Conservation (phyloP, 92 coral and sea anemone genomes). For the Paramuricea clavata region DNA sequence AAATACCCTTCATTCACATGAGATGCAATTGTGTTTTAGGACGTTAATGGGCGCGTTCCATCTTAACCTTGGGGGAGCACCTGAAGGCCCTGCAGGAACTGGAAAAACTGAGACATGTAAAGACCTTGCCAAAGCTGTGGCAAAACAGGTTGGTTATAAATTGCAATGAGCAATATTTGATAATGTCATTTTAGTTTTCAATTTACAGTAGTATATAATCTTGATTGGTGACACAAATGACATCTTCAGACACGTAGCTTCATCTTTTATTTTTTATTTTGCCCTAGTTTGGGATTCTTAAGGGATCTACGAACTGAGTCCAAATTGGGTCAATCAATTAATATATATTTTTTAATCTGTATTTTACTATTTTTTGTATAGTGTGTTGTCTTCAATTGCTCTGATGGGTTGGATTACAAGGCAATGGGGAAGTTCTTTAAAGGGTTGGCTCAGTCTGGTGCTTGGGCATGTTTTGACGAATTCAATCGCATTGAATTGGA, state of each 20-base stretch:
- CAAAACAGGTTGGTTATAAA: conserved; percentile 83
- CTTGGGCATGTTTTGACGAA: conserved; percentile 99
- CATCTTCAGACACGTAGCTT: no score
- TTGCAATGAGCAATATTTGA: no score
- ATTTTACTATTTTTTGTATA: conserved; percentile 13
- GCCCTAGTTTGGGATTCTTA: no score
- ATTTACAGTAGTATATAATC: no score
- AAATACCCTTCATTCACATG: no score
- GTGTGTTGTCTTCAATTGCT: conserved; percentile 99
- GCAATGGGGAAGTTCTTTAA: conserved; percentile 99
- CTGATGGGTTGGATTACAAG: conserved; percentile 98
- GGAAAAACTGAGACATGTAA: conserved; percentile 99
- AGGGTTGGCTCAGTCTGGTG: conserved; percentile 98
- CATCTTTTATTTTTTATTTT: no score
- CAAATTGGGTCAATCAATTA: no score
- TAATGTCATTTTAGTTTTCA: no score
- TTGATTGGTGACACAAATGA: no score
- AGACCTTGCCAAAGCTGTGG: conserved; percentile 97
- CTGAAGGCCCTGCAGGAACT: conserved; percentile 99
- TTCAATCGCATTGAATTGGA: conserved; percentile 97
- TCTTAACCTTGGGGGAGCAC: conserved; percentile 98
- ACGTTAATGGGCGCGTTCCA: conserved; percentile 96
- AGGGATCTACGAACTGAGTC: no score
- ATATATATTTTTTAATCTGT: no score
- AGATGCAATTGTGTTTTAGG: conserved; percentile 50